Conservation (phyloP, 2,888 invertebrate species). For the Selenia dentaria region DNA sequence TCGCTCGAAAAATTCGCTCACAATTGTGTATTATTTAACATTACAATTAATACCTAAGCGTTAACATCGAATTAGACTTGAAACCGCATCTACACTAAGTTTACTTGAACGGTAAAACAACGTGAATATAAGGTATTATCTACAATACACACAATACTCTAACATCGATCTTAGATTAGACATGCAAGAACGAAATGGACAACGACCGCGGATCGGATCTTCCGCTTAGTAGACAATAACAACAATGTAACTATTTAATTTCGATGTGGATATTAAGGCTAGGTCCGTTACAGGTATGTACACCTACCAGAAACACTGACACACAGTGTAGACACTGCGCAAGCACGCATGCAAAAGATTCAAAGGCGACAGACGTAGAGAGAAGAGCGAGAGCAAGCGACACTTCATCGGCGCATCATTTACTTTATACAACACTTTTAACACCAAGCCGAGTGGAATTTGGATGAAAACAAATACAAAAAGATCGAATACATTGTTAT, state of each 20-base stretch:
- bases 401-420: conserved; percentile 14
- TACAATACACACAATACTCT: conserved; percentile 65
- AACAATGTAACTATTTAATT: conserved; percentile 59
- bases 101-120: conserved; percentile 59
- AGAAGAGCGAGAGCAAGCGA: conserved; percentile 40
- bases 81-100: conserved; percentile 60
- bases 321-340: conserved; percentile 69
- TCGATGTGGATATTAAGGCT: conserved; percentile 83
- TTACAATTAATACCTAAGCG: conserved; percentile 65
- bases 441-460: conserved; percentile 64
- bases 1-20: conserved; percentile 79
- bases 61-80: conserved; percentile 72
- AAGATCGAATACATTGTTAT: conserved; percentile 75
- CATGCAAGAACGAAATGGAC: conserved; percentile 73
- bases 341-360: conserved; percentile 84
- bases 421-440: conserved; percentile 26
- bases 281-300: conserved; percentile 72
- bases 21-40: conserved; percentile 58
- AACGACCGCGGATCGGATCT: conserved; percentile 36
- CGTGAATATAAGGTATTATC: conserved; percentile 43
- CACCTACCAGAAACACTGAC: conserved; percentile 60
- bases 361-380: conserved; percentile 70
- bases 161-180: conserved; percentile 75
- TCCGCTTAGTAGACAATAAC: conserved; percentile 37
- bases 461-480: conserved; percentile 79